Evolutionary conservation across 92 coral and sea anemone species (phyloP), one percentile per base, ranked within the genome.

Genomic region (Montipora capitata): DNA sequence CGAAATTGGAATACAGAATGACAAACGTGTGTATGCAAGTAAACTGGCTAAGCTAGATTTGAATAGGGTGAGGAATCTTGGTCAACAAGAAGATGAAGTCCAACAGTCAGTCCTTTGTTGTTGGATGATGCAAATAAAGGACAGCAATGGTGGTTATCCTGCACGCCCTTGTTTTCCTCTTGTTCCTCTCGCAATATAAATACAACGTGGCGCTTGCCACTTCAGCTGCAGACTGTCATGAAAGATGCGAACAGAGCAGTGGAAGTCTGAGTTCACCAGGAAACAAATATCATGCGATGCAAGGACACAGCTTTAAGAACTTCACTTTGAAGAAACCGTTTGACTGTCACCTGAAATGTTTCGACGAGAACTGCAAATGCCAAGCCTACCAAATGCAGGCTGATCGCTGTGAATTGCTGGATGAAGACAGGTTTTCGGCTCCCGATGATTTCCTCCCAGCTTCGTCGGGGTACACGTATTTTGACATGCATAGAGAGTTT

Each of bases 341-440:
- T 12, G 85, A 86, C 5, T 78, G 90, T n/a, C 79, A 78, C 63
- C 13, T 41, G 4, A 15, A 86, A 59, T 86, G 90, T 41, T 78
- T 86, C 5, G 85, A 86, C 16, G 90, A 86, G 73, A 78, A 78
- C 41, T 86, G 90, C 35, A 58, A 64, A 49, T 87, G 91, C 56
- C 61, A 59, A 68, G 77, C 91, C 38, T 87, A 79, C 76, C 91
- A 87, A 68, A 72, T 64, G 18, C 15, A 27, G n/a, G 58, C 48
- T 13, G 18, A 54, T 35, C 63, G 52, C 59, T 80, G 87, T 15
- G 91, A 87, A 56, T 63, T 87, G 49, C 27, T 87, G 74, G 76
- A 62, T 7, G 64, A 79, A 35, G 81, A 80, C 67, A 48, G 75
- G 18, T n/a, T 70, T 35, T 45, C 91, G 14, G 56, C 86, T 39